These are phyloP conservation scores for Crematogaster levior DNA, from an alignment of 2,888 invertebrate species.

Conservation along the genomic window DNA sequence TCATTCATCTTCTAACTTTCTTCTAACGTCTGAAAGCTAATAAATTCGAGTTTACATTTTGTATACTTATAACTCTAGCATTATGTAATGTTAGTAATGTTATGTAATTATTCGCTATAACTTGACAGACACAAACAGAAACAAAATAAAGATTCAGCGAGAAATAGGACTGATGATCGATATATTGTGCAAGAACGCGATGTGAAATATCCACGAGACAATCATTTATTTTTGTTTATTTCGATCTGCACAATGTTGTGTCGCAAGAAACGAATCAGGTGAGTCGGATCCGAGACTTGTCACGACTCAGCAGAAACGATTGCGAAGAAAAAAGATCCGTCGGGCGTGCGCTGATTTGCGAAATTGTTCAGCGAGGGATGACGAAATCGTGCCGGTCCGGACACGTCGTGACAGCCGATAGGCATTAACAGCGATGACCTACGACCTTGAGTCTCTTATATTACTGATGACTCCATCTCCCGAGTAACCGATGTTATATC, in stretches of 20 bases:
- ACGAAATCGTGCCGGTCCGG: conserved; percentile 66
- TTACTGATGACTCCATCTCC: conserved; percentile 50
- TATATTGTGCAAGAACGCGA: conserved; percentile 1
- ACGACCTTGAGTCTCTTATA: conserved; percentile 54
- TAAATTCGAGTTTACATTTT: neutral
- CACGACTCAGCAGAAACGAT: conserved; percentile 65
- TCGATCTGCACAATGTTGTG: conserved; percentile 15
- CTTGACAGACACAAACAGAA: neutral
- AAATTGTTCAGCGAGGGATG: conserved; percentile 62
- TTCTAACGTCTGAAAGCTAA: neutral
- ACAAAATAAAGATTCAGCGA: neutral
- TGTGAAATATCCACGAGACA: neutral
- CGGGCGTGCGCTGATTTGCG: conserved; percentile 52
- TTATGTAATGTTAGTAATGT: neutral
- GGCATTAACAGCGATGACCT: conserved; percentile 65
- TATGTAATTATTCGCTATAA: neutral
- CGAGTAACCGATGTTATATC: conserved; percentile 12
- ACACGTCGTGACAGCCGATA: conserved; percentile 66
- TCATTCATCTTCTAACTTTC: neutral
- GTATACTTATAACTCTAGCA: neutral
- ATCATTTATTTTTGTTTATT: conserved; percentile 19
- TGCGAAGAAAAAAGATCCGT: conserved; percentile 40
- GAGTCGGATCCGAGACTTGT: conserved; percentile 59
- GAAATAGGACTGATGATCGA: neutral
- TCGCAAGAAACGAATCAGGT: conserved; percentile 58